A percentile compares a stretch with the other conserved stretches of the same genome.
Evolutionary conservation across 2,888 invertebrate species (phyloP).

Genomic region (Drosophila trichaetosa): DNA sequence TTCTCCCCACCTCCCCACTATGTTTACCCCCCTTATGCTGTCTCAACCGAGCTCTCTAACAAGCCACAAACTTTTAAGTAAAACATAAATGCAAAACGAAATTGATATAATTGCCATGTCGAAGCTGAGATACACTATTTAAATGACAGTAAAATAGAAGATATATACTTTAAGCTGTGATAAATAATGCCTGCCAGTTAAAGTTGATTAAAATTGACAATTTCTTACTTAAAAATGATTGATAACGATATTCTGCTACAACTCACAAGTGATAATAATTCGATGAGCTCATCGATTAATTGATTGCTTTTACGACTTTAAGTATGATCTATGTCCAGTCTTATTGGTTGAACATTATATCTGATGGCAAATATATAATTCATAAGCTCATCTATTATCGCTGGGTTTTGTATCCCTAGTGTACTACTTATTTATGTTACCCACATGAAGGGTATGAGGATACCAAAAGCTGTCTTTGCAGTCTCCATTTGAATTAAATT

Average conservation of each 20-base stretch:
- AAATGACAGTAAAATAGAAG: too few relatives aligned
- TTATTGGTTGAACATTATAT: neutral
- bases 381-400: too few relatives aligned
- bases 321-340: neutral
- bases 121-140: conserved; percentile 44
- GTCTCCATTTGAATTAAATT: conserved; percentile 74
- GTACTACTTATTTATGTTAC: neutral
- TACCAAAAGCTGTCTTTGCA: conserved; percentile 17
- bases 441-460: neutral
- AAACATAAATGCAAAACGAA: conserved; percentile 36
- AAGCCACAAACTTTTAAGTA: conserved; percentile 48
- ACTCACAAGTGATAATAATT: fast-evolving
- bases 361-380: neutral
- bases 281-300: neutral
- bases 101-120: neutral
- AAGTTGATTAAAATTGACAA: neutral
- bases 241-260: neutral
- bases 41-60: conserved; percentile 22
- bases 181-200: neutral
- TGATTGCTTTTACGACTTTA: neutral
- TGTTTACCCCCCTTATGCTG: neutral
- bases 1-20: neutral
- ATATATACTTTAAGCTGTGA: neutral
- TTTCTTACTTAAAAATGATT: neutral
- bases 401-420: neutral